phyloP scores from a whole-genome alignment of 2,888 invertebrate genomes.

The Teleogryllus oceanicus region DNA sequence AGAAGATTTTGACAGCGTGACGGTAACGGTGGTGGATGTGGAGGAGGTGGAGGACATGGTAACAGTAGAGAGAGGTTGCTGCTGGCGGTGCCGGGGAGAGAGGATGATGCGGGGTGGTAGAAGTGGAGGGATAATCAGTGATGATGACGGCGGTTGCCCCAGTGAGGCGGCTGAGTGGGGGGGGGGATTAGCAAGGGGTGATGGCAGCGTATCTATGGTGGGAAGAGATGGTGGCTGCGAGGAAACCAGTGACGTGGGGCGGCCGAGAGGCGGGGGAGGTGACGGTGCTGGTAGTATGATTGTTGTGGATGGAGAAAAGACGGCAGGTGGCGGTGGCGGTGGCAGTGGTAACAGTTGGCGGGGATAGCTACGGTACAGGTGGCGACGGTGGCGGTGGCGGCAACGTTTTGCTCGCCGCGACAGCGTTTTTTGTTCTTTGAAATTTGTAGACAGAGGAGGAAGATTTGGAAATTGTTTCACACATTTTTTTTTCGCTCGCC shows the following conservation, averaged over 20 bases:
- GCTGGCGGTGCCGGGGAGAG: not conserved
- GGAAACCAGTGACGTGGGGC: not conserved
- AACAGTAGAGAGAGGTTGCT: not conserved
- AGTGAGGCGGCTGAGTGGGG: not conserved
- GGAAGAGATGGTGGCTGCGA: not conserved
- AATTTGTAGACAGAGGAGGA: constrained; percentile 2
- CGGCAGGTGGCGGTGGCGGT: not conserved
- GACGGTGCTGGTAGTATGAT: not conserved
- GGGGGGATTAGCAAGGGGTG: not conserved
- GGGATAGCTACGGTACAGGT: no score
- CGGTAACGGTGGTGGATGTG: not conserved
- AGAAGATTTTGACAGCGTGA: not conserved
- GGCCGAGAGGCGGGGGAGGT: not conserved
- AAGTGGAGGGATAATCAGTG: not conserved
- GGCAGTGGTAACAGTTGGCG: not conserved
- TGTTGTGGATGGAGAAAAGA: not conserved
- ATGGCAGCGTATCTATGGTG: not conserved
- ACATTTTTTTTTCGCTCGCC: not conserved
- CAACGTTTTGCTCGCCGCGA: not conserved
- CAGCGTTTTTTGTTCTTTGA: not conserved
- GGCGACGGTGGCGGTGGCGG: no score
- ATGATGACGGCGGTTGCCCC: not conserved
- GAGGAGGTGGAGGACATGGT: not conserved
- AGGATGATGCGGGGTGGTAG: not conserved
- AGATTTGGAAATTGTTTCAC: not conserved